Base-by-base conservation (phyloP, 2,797 vertebrate species). In the Cheirogaleus major region DNA sequence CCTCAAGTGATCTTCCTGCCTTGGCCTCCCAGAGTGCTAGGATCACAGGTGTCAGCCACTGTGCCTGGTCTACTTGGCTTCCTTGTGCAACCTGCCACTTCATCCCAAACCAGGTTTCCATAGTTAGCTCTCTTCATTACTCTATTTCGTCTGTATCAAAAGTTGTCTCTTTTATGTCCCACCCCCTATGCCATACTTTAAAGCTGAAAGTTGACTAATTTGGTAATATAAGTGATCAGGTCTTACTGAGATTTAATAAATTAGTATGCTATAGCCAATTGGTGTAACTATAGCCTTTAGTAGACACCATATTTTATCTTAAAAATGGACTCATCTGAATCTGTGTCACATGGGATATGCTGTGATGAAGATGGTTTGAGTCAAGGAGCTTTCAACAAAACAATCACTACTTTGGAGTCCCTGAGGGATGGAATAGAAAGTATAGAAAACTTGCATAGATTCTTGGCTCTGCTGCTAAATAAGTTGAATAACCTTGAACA, bases 201-300 rank as follows among this genome's bases (percentile, higher is more conserved):
- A 73, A 59, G 13, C 30, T 88, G 20, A 69, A 96, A 93, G 76
- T 78, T 90, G 93, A 87, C 55, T 78, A 38, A 78, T 70, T 81
- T 30, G 67, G 55, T 0, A 87, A 95, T 88, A 45, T 55, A 52
- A 91, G 27, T 73, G 11, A 59, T 80, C 35, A 61, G 12, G 18
- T 75, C 0, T 79, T 70, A 43, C 10, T 43, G n/a, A 59, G 14
- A 79, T 52, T 70, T 80, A 91, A 67, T 75, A 69, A 82, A 7
- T 63, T 87, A 84, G 23, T 20, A 79, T 79, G 25, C 27, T 55
- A 20, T 63, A 80, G 14, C 12, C 75, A 32, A 5, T 78, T 79
- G 48, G 27, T 67, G 9, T 83, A 83, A 84, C 41, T 55, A 9
- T 55, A 50, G 45, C 14, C 59, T 75, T 69, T 35, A 81, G 43